Evolutionary conservation across 2,113 vertebrate genomes (phyloP).

Genomic region (Rhizomys pruinosus): DNA sequence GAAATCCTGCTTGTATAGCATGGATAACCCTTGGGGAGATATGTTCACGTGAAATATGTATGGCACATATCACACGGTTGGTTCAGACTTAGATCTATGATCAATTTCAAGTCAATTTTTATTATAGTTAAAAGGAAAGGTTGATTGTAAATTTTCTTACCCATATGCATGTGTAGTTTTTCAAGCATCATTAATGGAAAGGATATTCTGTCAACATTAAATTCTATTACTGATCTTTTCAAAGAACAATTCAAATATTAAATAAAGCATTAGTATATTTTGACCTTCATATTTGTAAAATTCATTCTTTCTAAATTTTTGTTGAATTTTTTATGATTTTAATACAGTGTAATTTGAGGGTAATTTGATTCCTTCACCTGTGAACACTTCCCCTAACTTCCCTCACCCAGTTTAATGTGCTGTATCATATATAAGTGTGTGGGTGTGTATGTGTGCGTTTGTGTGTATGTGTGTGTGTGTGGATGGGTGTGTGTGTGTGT

Average conservation of each 20-base stretch:
- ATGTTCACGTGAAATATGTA: background rate
- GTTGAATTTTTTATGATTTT: background rate
- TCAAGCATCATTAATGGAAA: background rate
- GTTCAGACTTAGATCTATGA: background rate
- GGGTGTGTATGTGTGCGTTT: too few relatives aligned
- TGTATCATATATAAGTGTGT: too few relatives aligned
- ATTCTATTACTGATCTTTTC: background rate
- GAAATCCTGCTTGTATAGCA: background rate
- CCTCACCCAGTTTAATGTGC: too few relatives aligned
- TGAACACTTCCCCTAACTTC: too few relatives aligned
- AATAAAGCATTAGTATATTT: background rate
- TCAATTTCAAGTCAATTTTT: background rate
- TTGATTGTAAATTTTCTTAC: background rate
- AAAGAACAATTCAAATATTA: background rate
- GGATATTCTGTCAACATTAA: background rate
- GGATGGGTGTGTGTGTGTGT: too few relatives aligned
- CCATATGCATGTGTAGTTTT: background rate
- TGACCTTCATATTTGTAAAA: background rate
- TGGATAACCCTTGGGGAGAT: background rate
- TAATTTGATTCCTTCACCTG: too few relatives aligned
- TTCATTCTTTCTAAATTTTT: background rate
- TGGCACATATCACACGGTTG: background rate
- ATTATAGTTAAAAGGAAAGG: background rate
- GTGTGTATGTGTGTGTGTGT: too few relatives aligned
- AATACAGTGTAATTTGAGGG: background rate